Percentiles rank a stretch among this genome's conserved stretches.
phyloP scores from a whole-genome alignment of 2,113 vertebrate genomes.

The Chunga burmeisteri region DNA sequence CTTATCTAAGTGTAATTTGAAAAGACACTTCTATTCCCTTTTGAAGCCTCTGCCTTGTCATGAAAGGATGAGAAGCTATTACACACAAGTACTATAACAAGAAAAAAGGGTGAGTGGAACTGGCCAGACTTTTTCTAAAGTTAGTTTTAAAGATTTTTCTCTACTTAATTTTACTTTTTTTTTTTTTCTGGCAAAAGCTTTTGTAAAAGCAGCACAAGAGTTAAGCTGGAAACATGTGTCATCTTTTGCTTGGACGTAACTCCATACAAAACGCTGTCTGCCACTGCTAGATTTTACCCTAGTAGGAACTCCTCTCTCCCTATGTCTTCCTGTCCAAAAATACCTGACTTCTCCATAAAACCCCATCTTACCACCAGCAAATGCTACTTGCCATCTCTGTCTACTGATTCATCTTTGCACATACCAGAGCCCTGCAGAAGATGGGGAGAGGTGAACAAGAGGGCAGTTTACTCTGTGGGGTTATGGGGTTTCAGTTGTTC shows the following conservation, averaged over 20 bases:
- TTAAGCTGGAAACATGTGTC: not conserved
- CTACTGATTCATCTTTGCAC: not conserved
- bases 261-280: not conserved
- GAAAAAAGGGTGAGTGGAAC: not conserved
- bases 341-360: not conserved
- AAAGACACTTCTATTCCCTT: not conserved
- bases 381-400: not conserved
- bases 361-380: not conserved
- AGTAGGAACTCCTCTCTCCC: not conserved
- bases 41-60: not conserved
- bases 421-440: not conserved
- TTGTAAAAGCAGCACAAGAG: not conserved
- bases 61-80: not conserved
- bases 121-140: not conserved
- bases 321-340: not conserved
- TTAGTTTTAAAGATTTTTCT: not conserved
- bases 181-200: not conserved
- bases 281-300: not conserved
- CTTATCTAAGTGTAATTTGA: not conserved
- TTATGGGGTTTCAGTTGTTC: not conserved
- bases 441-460: not conserved
- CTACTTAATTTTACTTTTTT: not conserved
- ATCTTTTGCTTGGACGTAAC: not conserved
- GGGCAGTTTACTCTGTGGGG: not conserved
- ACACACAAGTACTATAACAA: not conserved